Conservation (phyloP, 2,888 invertebrate species). For the Rhabditoides inermis region DNA sequence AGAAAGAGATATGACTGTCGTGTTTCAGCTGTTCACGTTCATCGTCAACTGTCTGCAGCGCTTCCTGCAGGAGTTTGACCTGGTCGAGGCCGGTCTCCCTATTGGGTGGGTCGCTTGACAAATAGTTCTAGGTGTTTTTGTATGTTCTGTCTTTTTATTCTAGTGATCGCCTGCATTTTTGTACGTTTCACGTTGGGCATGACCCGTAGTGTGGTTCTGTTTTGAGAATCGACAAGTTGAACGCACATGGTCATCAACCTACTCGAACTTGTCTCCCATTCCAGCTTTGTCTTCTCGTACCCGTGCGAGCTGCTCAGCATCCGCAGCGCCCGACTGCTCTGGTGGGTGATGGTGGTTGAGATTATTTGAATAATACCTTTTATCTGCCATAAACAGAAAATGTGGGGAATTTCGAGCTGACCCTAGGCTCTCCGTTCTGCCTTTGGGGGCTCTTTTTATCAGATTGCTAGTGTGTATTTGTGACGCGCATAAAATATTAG, state of each 20-base stretch:
- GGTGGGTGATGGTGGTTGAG: conserved; percentile 50
- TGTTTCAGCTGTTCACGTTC: conserved; percentile 51
- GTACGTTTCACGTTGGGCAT: no score
- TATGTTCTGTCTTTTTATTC: no score
- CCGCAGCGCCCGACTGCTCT: conserved; percentile 50
- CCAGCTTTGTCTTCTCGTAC: conserved; percentile 51
- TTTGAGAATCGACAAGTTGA: background rate
- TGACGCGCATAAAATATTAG: no score
- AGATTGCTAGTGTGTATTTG: no score
- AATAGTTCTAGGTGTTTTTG: no score
- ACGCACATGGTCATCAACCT: background rate
- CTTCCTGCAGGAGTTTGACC: conserved; percentile 47
- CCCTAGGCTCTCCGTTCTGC: no score
- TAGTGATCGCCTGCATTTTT: no score
- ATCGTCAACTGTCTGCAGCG: conserved; percentile 51
- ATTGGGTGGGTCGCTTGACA: conserved; percentile 44
- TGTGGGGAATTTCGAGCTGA: no score
- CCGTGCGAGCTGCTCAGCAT: conserved; percentile 51
- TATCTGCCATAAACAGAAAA: no score
- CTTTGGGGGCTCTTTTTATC: no score
- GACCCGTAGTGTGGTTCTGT: no score
- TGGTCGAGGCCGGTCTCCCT: conserved; percentile 49
- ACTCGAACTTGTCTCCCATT: background rate
- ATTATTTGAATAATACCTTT: no score
- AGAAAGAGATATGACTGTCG: background rate